phyloP scores from a whole-genome alignment of 2,888 invertebrate species.

The Rhamnusium bicolor region DNA sequence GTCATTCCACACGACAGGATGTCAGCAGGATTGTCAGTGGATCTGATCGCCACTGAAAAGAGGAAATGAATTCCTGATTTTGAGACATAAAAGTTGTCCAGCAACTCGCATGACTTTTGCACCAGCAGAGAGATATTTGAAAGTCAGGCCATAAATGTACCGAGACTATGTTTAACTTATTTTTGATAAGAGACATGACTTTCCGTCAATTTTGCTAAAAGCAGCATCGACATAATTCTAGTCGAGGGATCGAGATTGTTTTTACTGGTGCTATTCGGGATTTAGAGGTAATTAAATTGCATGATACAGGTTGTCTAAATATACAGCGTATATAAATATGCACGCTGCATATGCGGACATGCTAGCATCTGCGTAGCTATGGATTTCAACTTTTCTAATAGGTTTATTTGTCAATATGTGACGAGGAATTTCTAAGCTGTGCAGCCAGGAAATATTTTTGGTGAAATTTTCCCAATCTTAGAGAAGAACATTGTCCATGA shows the following conservation, averaged over 20 bases:
- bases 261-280: slow-evolving; percentile 22
- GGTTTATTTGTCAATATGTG: slow-evolving; percentile 29
- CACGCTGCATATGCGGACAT: neutral
- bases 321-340: neutral
- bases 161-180: no score
- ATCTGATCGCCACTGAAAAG: no score
- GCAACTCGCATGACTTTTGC: no score
- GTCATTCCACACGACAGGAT: no score
- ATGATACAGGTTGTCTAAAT: neutral
- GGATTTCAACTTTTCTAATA: neutral
- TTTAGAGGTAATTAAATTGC: neutral
- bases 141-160: no score
- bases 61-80: no score
- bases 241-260: slow-evolving; percentile 7
- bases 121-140: no score
- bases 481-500: slow-evolving; percentile 12
- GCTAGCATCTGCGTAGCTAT: slow-evolving; percentile 6
- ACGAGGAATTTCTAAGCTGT: slow-evolving; percentile 37
- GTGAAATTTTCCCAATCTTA: slow-evolving; percentile 35
- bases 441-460: slow-evolving; percentile 3
- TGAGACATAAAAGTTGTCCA: no score
- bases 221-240: slow-evolving; percentile 11
- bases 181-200: no score
- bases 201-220: no score
- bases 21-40: no score